A percentile compares a stretch with the other conserved stretches of the same genome.
Conservation (phyloP, 2,113 vertebrate species). For the Tiliqua scincoides region DNA sequence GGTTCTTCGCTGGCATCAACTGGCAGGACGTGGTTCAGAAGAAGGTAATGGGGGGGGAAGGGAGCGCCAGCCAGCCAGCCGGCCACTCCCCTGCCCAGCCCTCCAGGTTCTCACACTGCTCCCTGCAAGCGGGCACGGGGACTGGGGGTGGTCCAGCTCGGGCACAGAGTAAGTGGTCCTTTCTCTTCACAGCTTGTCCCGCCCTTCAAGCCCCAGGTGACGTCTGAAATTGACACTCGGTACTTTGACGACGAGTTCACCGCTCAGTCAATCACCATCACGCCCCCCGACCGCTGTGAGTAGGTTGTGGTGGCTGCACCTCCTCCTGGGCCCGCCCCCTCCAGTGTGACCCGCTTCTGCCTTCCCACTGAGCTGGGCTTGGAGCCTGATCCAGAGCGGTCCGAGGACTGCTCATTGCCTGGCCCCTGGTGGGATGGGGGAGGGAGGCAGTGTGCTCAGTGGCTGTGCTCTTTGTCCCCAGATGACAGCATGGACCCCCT, state of each 20-base stretch:
- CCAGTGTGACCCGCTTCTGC: too few relatives aligned
- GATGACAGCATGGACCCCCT: conserved; percentile 88
- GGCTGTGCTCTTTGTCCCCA: conserved; percentile 33
- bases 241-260: conserved; percentile 97
- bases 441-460: not conserved
- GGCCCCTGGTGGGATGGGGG: not conserved
- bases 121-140: not conserved
- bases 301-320: conserved; percentile 11
- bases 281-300: conserved; percentile 94
- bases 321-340: too few relatives aligned
- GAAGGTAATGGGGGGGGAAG: conserved; percentile 76
- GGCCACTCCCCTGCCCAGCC: not conserved
- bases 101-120: not conserved
- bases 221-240: conserved; percentile 91
- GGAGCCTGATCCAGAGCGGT: too few relatives aligned
- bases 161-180: not conserved
- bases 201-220: conserved; percentile 94
- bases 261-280: conserved; percentile 93
- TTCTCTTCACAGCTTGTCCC: conserved; percentile 81
- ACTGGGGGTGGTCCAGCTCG: accelerated
- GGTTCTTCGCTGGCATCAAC: conserved; percentile 88
- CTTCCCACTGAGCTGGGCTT: too few relatives aligned
- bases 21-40: conserved; percentile 93
- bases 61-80: not conserved
- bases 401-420: too few relatives aligned